Conservation (phyloP, 2,888 invertebrate genomes). For the Agrotis exclamationis region DNA sequence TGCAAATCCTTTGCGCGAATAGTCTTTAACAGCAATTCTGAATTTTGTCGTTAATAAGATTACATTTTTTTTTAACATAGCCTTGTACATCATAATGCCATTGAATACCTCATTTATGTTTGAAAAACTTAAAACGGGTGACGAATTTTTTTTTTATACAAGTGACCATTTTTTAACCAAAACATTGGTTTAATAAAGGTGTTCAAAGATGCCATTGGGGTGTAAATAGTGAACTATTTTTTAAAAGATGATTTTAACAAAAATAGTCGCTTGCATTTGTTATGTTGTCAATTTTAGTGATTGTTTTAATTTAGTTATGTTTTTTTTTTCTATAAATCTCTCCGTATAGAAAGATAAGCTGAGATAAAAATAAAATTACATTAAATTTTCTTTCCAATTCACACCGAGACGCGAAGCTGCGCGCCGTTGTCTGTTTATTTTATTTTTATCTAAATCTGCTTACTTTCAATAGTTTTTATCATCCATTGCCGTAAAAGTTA, state of each 20-base stretch:
- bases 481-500: neutral
- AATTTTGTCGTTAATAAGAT: too few relatives aligned
- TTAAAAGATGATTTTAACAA: neutral
- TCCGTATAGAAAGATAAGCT: constrained; percentile 37
- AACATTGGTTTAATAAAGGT: too few relatives aligned
- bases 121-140: constrained; percentile 6
- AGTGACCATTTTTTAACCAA: neutral
- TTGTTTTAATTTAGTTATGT: constrained; percentile 24
- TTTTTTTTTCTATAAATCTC: constrained; percentile 12
- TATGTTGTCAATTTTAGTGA: constrained; percentile 14
- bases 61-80: constrained; percentile 11
- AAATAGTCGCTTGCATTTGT: neutral
- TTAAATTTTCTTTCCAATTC: too few relatives aligned
- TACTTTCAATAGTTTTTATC: constrained; percentile 31
- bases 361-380: constrained; percentile 21
- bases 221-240: neutral
- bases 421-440: too few relatives aligned
- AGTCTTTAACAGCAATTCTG: too few relatives aligned
- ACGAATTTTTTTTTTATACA: neutral
- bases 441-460: constrained; percentile 33
- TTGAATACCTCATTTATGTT: neutral
- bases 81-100: neutral
- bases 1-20: too few relatives aligned
- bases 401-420: too few relatives aligned
- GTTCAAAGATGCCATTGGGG: neutral